Evolutionary conservation across 2,797 vertebrate genomes (phyloP).

Genomic region (Eulemur coronatus): DNA sequence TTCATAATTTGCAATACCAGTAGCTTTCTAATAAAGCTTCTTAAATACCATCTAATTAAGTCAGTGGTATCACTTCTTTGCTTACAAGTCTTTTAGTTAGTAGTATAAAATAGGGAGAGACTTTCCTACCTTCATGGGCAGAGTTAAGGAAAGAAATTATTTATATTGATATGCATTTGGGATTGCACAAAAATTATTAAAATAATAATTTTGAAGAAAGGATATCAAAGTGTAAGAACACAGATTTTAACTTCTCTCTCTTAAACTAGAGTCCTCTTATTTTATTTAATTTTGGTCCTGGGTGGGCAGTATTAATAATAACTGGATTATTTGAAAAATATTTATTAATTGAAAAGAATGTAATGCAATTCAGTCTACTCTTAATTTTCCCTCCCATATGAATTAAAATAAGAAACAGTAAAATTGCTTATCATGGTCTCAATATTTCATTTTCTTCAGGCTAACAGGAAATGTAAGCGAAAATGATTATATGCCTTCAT

Average conservation of each 20-base stretch:
- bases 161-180: not conserved
- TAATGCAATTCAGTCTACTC: too few relatives aligned
- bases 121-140: not conserved
- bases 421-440: too few relatives aligned
- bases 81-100: not conserved
- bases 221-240: not conserved
- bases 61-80: not conserved
- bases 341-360: not conserved
- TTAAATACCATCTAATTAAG: not conserved
- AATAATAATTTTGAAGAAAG: not conserved
- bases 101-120: not conserved
- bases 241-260: not conserved
- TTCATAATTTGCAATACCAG: not conserved
- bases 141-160: not conserved
- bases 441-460: too few relatives aligned
- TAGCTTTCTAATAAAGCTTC: not conserved
- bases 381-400: too few relatives aligned
- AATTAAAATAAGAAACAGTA: too few relatives aligned
- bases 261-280: not conserved
- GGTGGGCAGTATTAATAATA: not conserved
- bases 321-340: not conserved
- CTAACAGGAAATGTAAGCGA: too few relatives aligned
- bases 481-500: too few relatives aligned
- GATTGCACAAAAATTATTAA: not conserved
- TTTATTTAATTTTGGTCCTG: not conserved